These are phyloP conservation scores for Gastrophryne carolinensis DNA, from an alignment of 2,797 vertebrate genomes.

Conservation along the genomic window DNA sequence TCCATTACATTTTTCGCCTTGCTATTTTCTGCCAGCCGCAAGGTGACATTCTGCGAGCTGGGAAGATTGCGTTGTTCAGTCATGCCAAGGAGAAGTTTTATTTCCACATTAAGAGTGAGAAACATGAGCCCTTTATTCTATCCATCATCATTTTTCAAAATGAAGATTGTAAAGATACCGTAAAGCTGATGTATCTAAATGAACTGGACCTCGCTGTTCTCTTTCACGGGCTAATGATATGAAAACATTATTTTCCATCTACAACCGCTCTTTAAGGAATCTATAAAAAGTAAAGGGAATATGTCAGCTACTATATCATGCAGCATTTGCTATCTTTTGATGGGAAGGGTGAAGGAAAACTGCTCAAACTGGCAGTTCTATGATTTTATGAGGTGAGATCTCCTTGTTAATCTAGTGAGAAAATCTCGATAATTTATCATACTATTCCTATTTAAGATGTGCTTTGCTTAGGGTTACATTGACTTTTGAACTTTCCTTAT, in stretches of 20 bases:
- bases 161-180: slow-evolving; percentile 14
- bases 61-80: slow-evolving; percentile 38
- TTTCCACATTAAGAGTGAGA: slow-evolving; percentile 32
- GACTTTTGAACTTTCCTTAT: no score
- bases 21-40: slow-evolving; percentile 31
- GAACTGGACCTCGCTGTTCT: slow-evolving; percentile 13
- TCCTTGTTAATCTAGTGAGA: not conserved
- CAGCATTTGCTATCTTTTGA: not conserved
- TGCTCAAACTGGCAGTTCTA: not conserved
- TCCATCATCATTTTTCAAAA: slow-evolving; percentile 34
- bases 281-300: slow-evolving; percentile 1
- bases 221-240: slow-evolving; percentile 18
- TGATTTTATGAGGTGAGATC: not conserved
- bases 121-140: slow-evolving; percentile 8
- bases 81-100: slow-evolving; percentile 38
- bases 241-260: slow-evolving; percentile 39
- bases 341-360: not conserved
- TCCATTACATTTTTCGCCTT: slow-evolving; percentile 19
- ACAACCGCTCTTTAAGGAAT: slow-evolving; percentile 12
- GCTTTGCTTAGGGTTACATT: not conserved
- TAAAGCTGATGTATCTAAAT: slow-evolving; percentile 35
- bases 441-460: not conserved
- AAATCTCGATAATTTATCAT: not conserved
- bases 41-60: slow-evolving; percentile 38
- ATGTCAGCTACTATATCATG: not conserved